Conservation (phyloP, 2,888 invertebrate genomes). For the Heteromurus nitidus region DNA sequence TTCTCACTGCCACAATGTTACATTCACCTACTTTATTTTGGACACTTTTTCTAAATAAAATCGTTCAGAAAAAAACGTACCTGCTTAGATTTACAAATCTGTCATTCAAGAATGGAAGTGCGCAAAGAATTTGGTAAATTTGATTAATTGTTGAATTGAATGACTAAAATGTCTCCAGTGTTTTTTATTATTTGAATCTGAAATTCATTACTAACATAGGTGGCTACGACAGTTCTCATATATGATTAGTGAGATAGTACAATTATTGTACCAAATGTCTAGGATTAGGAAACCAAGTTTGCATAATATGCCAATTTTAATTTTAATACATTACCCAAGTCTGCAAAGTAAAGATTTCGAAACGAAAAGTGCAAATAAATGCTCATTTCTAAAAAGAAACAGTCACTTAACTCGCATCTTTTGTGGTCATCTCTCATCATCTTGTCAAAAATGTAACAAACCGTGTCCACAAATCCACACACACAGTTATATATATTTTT, state of each 20-base stretch:
- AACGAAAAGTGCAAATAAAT: slow-evolving; percentile 25
- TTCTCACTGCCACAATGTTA: slow-evolving; percentile 10
- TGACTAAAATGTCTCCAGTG: no score
- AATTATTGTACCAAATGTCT: not conserved
- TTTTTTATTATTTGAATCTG: not conserved
- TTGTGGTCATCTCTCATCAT: not conserved
- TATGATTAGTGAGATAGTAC: no score
- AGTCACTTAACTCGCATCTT: not conserved
- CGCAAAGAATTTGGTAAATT: no score
- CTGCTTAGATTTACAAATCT: no score
- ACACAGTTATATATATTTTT: not conserved
- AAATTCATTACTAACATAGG: not conserved
- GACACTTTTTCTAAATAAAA: slow-evolving; percentile 14
- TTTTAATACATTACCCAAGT: no score
- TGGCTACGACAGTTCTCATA: no score
- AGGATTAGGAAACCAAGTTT: not conserved
- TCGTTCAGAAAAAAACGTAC: no score
- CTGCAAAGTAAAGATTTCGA: slow-evolving; percentile 16
- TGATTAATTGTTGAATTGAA: no score
- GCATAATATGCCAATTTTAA: not conserved
- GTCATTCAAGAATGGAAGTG: no score
- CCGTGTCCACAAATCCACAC: not conserved
- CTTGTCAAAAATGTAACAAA: slow-evolving; percentile 8
- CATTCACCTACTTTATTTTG: slow-evolving; percentile 51
- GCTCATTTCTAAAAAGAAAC: not conserved